Conservation (phyloP, 2,113 vertebrate genomes). For the Thalassarche chlororhynchos region DNA sequence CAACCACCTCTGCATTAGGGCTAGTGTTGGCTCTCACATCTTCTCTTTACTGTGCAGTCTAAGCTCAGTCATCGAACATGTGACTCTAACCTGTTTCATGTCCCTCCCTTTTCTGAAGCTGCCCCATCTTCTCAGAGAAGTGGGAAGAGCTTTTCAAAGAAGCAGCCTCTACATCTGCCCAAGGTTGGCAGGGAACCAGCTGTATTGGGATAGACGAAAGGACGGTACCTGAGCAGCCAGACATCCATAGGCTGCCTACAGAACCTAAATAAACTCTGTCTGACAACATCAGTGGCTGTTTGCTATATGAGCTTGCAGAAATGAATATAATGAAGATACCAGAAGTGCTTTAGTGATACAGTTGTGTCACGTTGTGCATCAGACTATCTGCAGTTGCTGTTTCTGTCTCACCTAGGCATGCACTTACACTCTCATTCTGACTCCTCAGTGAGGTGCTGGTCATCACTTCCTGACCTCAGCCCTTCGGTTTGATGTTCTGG, state of each 20-base stretch:
- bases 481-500: background rate
- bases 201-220: rapidly evolving
- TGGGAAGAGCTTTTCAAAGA: background rate
- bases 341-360: background rate
- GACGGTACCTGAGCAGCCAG: background rate
- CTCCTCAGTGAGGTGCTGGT: background rate
- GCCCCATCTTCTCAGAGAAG: background rate
- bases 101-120: background rate
- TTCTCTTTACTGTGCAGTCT: background rate
- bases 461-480: background rate
- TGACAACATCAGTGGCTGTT: background rate
- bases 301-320: background rate
- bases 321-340: background rate
- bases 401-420: background rate
- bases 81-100: background rate
- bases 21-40: background rate
- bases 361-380: background rate
- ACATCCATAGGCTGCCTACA: background rate
- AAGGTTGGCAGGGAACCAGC: background rate
- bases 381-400: background rate
- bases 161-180: background rate
- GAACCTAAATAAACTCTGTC: background rate
- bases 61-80: background rate
- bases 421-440: background rate
- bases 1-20: background rate